These are phyloP conservation scores for Lepidurus apus DNA, from an alignment of 1,140 invertebrate species.

Conservation along the genomic window DNA sequence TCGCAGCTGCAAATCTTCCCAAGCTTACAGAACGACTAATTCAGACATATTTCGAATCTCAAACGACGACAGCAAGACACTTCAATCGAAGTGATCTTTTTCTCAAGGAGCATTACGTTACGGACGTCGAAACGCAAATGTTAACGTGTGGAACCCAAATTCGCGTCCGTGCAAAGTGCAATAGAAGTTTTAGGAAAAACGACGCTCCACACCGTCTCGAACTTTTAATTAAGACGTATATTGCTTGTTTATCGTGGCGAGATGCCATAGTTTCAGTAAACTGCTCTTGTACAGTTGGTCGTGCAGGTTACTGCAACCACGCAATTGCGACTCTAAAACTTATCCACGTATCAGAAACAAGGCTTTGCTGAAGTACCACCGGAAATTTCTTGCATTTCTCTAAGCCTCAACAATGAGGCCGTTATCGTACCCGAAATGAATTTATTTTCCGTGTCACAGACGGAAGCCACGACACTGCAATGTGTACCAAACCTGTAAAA, in stretches of 20 bases:
- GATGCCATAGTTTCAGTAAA: not conserved
- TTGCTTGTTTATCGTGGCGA: constrained; percentile 6
- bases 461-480: constrained; percentile 20
- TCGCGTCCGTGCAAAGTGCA: not conserved
- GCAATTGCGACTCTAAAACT: not conserved
- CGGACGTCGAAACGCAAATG: not conserved
- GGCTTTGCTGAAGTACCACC: constrained; percentile 20
- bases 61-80: not conserved
- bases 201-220: not conserved
- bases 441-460: constrained; percentile 26
- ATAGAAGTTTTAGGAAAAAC: constrained; percentile 20
- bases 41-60: not conserved
- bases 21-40: not conserved
- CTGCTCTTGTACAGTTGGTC: constrained; percentile 23
- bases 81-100: constrained; percentile 11
- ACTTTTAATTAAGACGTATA: not conserved
- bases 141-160: not conserved
- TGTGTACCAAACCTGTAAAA: constrained; percentile 25
- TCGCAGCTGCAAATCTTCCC: constrained; percentile 18
- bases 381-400: not conserved
- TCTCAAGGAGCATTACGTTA: constrained; percentile 12
- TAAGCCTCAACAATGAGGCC: not conserved
- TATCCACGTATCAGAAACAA: not conserved
- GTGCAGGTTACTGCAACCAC: constrained; percentile 4
- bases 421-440: not conserved